Base-by-base conservation (phyloP, 2,113 vertebrate genomes). In the Anarhynchus alexandrinus region DNA sequence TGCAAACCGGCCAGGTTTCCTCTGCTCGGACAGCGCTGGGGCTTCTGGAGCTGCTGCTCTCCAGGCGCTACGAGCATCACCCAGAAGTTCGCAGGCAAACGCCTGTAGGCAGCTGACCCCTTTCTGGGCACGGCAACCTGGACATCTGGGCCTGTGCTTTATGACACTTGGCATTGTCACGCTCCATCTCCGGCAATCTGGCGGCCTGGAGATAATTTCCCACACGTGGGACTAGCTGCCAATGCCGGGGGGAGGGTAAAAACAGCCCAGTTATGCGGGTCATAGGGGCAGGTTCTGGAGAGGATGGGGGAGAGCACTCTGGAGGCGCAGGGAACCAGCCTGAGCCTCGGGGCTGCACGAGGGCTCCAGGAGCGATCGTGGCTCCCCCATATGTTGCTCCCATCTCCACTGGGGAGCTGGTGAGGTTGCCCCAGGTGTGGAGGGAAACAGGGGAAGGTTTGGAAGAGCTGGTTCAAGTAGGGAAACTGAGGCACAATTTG, bases 1-100 rank as follows among this genome's bases (percentile, higher is more conserved):
- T 38, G 45, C 15, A 47, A 5, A 23, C 9, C 0, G 0, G 11
- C 2, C 1, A 2, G 64, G 9, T 65, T 70, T 19, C n/a, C 23
- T 4, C n/a, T 7, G 19, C 58, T 32, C 0, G 0, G 59, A 10
- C 38, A 26, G 59, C 2, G 1, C 3, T 8, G 38, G 10, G 70
- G 27, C 40, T 55, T 43, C 65, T 27, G 51, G 27, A 86, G 64
- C 74, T 77, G 81, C 62, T 67, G 70, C 61, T 69, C 30, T 34
- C 66, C 0, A 1, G 49, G 36, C 2, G 0, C 57, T 16, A 0
- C 0, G 1, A 89, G 54, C 79, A 59, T 69, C 91, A 22, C 32
- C 19, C 67, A 14, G 76, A 23, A 36, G 18, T 80, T 10, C 72
- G 81, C 84, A 82, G 34, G 65, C 9, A 51, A 67, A 57, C 0